These are phyloP conservation scores for Zapornia atra DNA, from an alignment of 2,113 vertebrate species.

Conservation along the genomic window DNA sequence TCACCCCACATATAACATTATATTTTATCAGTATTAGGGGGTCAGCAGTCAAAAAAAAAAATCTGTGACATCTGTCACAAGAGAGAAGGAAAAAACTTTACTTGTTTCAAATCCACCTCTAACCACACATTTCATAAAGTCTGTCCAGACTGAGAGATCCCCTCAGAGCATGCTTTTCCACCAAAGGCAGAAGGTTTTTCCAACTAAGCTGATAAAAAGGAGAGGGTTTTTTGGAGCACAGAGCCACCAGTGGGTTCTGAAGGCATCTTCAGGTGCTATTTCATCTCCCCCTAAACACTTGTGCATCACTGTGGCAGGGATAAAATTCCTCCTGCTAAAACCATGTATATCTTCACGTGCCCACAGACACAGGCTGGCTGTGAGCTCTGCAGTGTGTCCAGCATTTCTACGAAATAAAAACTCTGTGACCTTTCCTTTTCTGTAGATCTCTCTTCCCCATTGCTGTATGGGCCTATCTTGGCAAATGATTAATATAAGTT, in stretches of 20 bases:
- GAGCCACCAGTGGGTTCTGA: neutral
- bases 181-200: neutral
- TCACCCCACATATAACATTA: neutral
- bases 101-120: neutral
- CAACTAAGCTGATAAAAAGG: neutral
- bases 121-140: neutral
- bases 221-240: neutral
- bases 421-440: neutral
- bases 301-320: neutral
- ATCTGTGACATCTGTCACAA: neutral
- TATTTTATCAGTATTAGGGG: neutral
- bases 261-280: neutral
- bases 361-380: neutral
- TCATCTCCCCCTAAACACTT: neutral
- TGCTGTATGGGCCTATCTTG: neutral
- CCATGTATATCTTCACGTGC: neutral
- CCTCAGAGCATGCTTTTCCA: neutral
- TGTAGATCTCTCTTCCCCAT: neutral
- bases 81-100: neutral
- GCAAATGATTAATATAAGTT: neutral
- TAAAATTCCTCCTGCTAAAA: neutral
- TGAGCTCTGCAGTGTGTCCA: neutral
- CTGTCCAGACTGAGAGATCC: neutral
- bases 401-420: neutral
- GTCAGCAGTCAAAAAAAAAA: neutral